A percentile compares a stretch with the other conserved stretches of the same genome.
Evolutionary conservation across 2,888 invertebrate genomes (phyloP).

Genomic region (Drosophila parthenogenetica): DNA sequence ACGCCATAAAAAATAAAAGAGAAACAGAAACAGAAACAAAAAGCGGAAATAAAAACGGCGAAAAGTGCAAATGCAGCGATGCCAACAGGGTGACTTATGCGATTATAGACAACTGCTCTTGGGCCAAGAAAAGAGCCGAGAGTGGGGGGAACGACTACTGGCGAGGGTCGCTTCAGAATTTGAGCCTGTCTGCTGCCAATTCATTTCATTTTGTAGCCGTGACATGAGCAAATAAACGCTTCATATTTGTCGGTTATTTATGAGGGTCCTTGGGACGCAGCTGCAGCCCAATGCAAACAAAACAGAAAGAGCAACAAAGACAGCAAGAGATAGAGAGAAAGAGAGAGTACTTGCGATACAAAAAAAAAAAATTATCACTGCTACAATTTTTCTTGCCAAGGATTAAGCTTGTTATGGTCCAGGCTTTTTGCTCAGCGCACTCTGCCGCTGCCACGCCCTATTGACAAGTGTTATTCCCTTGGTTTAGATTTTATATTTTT

Average conservation of each 20-base stretch:
- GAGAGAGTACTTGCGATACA: constrained; percentile 18
- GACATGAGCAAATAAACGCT: constrained; percentile 82
- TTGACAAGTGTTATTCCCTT: constrained; percentile 53
- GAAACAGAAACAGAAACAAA: constrained; percentile 25
- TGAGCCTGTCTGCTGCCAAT: constrained; percentile 51
- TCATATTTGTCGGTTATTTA: constrained; percentile 81
- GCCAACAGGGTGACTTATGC: constrained; percentile 83
- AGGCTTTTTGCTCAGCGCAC: constrained; percentile 23
- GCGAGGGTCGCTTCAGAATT: constrained; percentile 37
- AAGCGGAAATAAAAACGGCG: constrained; percentile 38
- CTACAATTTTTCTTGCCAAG: constrained; percentile 72
- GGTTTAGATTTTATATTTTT: background rate
- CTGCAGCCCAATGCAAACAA: constrained; percentile 50
- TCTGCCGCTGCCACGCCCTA: constrained; percentile 25
- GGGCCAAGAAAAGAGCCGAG: constrained; percentile 14
- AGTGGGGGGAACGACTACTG: background rate
- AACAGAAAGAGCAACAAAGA: constrained; percentile 16
- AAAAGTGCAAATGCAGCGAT: constrained; percentile 76
- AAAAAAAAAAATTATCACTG: constrained; percentile 69
- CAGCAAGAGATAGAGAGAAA: constrained; percentile 1
- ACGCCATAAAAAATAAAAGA: constrained; percentile 52
- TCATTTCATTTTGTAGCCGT: constrained; percentile 62
- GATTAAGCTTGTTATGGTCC: constrained; percentile 73
- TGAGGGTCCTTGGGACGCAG: constrained; percentile 80
- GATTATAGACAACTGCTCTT: constrained; percentile 82